Conservation (phyloP, 1,140 invertebrate genomes). For the Saccostrea glomerata region DNA sequence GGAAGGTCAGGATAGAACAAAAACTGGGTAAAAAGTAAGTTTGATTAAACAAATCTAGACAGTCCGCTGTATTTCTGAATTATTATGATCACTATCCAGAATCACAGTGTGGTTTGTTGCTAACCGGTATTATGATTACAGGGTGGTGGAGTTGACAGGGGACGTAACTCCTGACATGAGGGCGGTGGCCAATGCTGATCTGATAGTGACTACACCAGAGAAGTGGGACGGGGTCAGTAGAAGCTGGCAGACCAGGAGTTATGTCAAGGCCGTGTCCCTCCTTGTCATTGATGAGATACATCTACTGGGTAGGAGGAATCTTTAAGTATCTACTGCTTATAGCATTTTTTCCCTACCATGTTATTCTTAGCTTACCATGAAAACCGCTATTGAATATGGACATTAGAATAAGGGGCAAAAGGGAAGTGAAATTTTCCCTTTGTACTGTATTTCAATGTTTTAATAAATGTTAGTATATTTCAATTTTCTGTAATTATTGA, state of each 20-base stretch:
- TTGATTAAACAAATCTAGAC: not conserved
- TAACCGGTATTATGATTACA: constrained; percentile 69
- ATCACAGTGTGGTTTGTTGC: too few species aligned
- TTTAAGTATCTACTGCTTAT: too few species aligned
- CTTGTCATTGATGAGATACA: constrained; percentile 99
- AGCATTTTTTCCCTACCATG: too few species aligned
- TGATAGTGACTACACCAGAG: constrained; percentile 99
- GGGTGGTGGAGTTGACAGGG: constrained; percentile 96
- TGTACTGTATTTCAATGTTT: too few species aligned
- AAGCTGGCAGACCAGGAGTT: constrained; percentile 97
- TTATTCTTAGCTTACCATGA: too few species aligned
- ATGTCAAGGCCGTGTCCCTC: constrained; percentile 93
- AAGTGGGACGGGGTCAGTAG: constrained; percentile 99
- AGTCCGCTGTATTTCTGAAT: not conserved
- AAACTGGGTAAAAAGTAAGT: constrained; percentile 84
- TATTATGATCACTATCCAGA: too few species aligned
- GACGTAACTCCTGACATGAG: constrained; percentile 96
- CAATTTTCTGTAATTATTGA: not conserved
- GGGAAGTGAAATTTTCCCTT: too few species aligned
- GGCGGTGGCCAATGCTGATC: constrained; percentile 89
- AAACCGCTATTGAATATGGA: too few species aligned
- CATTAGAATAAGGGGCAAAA: too few species aligned
- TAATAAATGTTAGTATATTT: not conserved
- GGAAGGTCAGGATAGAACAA: constrained; percentile 92
- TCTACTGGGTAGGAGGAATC: constrained; percentile 86